phyloP scores from a whole-genome alignment of 2,888 invertebrate species.

The Baccha elongata region DNA sequence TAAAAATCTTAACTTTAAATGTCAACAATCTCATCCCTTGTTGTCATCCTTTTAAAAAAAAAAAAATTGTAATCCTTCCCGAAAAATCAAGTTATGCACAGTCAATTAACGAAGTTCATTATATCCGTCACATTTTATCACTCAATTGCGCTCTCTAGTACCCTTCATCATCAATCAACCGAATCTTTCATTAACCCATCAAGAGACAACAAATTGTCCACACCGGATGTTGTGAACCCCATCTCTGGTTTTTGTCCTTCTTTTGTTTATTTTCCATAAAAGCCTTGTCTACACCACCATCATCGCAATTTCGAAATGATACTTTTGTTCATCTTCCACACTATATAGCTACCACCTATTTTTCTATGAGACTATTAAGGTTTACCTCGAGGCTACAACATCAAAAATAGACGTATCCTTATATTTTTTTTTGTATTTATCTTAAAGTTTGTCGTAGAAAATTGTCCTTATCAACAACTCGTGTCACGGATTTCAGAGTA shows the following conservation, averaged over 20 bases:
- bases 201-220: constrained; percentile 35
- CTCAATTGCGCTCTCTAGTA: constrained; percentile 31
- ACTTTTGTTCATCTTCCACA: neutral
- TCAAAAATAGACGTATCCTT: constrained; percentile 18
- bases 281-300: neutral
- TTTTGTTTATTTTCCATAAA: constrained; percentile 1
- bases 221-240: neutral
- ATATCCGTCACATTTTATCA: constrained; percentile 9
- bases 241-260: neutral
- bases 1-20: constrained; percentile 3
- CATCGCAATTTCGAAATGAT: constrained; percentile 16
- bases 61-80: constrained; percentile 3
- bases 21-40: neutral
- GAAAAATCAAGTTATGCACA: constrained; percentile 7
- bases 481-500: constrained; percentile 36
- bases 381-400: constrained; percentile 26
- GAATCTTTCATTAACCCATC: constrained; percentile 35
- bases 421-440: constrained; percentile 31
- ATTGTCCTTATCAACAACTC: constrained; percentile 36
- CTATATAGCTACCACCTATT: neutral
- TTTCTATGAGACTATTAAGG: constrained; percentile 10
- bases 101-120: constrained; percentile 6
- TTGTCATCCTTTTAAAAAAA: neutral
- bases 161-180: constrained; percentile 11
- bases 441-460: constrained; percentile 34